Evolutionary conservation across 2,797 vertebrate species (phyloP).

Genomic region (Anguilla megastoma): DNA sequence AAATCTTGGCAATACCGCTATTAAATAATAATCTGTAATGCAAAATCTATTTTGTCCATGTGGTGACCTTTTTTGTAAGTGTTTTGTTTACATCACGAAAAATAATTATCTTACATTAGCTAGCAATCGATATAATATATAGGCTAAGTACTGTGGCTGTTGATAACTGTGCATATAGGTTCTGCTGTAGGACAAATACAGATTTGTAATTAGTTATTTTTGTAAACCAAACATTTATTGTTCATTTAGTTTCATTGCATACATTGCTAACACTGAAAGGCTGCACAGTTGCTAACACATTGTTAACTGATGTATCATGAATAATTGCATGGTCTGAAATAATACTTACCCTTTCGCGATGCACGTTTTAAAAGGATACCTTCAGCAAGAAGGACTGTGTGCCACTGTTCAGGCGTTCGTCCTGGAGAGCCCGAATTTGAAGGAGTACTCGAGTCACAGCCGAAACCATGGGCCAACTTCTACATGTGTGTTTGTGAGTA

Average conservation of each 20-base stretch:
- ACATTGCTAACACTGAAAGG: no score
- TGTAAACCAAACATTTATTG: no score
- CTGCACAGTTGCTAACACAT: not conserved
- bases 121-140: no score
- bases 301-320: not conserved
- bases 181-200: no score
- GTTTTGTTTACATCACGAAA: not conserved
- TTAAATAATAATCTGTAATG: not conserved
- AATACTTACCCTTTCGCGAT: not conserved
- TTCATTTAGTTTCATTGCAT: no score
- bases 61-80: not conserved
- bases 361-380: conserved; percentile 79
- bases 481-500: conserved; percentile 92
- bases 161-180: no score
- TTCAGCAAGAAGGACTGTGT: conserved; percentile 91
- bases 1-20: not conserved
- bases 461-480: conserved; percentile 89
- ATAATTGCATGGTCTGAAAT: not conserved
- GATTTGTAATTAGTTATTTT: no score
- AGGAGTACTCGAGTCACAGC: conserved; percentile 94
- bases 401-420: conserved; percentile 88
- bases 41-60: not conserved
- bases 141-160: no score
- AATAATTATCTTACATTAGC: not conserved
- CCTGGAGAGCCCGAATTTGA: conserved; percentile 90